A percentile compares a stretch with the other conserved stretches of the same genome.
phyloP scores from a whole-genome alignment of 2,797 vertebrate genomes.

The Ctenochaetus hawaiiensis region DNA sequence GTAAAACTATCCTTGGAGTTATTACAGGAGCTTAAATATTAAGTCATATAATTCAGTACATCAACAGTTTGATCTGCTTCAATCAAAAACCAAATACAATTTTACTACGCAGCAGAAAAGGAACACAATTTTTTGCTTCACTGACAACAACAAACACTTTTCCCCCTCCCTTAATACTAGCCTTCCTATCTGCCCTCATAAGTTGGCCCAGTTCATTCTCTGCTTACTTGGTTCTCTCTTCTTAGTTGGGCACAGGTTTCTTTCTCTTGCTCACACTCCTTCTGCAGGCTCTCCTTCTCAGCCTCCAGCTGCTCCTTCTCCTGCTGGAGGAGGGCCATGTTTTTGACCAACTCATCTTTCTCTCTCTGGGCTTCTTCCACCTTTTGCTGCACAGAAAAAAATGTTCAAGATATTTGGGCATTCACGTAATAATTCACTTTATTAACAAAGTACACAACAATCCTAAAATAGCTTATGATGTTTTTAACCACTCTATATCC shows the following conservation, averaged over 20 bases:
- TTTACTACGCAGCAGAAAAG: background rate
- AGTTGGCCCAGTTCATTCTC: background rate
- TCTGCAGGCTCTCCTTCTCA: conserved; percentile 89
- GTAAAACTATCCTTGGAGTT: conserved; percentile 3
- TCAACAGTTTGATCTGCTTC: conserved; percentile 1
- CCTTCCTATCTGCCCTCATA: background rate
- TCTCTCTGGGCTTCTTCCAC: conserved; percentile 95
- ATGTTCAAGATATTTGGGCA: background rate
- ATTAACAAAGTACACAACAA: background rate
- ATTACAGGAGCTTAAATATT: background rate
- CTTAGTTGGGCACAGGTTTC: conserved; percentile 88
- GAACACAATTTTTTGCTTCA: conserved; percentile 2
- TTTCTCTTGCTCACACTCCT: conserved; percentile 86
- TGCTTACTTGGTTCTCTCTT: conserved; percentile 91
- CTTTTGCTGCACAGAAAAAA: conserved; percentile 88
- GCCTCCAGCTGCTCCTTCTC: conserved; percentile 90
- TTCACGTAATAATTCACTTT: background rate
- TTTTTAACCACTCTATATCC: background rate
- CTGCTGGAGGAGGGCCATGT: conserved; percentile 89
- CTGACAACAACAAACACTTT: background rate
- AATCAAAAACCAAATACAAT: conserved; percentile 2
- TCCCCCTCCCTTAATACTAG: background rate
- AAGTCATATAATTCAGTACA: conserved; percentile 8
- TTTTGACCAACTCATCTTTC: conserved; percentile 92
- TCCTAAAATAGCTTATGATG: background rate